Conservation (phyloP, 2,888 invertebrate species). For the Diploptera punctata region DNA sequence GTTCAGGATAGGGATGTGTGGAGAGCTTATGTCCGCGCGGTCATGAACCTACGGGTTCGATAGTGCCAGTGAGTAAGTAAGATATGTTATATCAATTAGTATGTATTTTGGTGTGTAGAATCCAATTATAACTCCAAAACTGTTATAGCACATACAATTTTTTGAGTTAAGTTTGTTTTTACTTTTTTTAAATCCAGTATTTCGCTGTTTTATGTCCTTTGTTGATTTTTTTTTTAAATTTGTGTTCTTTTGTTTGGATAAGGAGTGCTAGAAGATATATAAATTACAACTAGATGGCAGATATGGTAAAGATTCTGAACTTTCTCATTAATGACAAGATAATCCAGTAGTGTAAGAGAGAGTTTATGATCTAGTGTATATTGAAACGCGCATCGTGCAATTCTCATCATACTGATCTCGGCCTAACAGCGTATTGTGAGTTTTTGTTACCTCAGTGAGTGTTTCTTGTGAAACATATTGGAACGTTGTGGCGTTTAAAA, state of each 20-base stretch:
- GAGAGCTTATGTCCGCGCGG: no score
- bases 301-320: background rate
- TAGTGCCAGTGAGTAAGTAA: no score
- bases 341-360: no score
- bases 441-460: background rate
- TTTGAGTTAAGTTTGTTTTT: background rate
- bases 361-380: background rate
- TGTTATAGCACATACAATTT: background rate
- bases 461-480: background rate
- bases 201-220: background rate
- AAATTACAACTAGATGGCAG: background rate
- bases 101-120: no score
- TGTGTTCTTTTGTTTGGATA: background rate
- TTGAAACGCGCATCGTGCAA: background rate
- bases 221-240: background rate
- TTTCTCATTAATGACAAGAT: no score
- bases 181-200: background rate
- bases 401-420: no score
- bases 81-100: no score
- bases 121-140: background rate
- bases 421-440: background rate
- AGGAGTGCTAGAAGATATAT: background rate
- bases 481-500: background rate
- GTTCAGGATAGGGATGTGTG: no score
- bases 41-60: no score